Percentiles rank a stretch among this genome's conserved stretches.
phyloP scores from a whole-genome alignment of 2,113 vertebrate genomes.

The Podiceps cristatus region DNA sequence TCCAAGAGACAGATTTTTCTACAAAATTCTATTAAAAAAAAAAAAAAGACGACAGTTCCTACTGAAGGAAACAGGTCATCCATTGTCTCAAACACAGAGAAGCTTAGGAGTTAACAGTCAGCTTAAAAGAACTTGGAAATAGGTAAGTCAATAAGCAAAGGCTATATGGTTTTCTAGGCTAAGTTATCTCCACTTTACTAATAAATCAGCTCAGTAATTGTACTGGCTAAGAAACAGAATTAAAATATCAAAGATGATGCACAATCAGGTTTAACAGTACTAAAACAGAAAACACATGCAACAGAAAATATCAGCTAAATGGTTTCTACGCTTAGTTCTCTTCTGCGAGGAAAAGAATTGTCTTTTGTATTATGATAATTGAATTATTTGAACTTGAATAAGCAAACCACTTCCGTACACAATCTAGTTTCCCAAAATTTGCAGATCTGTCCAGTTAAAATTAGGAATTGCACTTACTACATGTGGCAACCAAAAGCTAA shows the following conservation, averaged over 20 bases:
- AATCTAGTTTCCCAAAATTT: background rate
- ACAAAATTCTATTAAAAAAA: background rate
- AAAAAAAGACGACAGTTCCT: background rate
- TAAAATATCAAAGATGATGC: constrained; percentile 5
- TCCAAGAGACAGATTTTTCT: background rate
- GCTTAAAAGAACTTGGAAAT: background rate
- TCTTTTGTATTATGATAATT: background rate
- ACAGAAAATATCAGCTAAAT: background rate
- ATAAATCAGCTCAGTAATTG: background rate
- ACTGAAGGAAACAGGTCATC: background rate
- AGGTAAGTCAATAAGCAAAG: background rate
- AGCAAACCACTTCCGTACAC: background rate
- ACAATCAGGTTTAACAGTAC: background rate
- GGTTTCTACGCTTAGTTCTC: background rate
- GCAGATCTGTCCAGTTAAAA: background rate
- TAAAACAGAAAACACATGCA: background rate
- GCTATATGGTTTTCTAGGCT: background rate
- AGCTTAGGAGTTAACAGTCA: background rate
- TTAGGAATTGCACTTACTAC: background rate
- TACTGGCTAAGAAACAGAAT: constrained; percentile 7
- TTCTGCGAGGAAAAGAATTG: background rate
- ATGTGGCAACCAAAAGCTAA: background rate
- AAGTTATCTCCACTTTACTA: background rate
- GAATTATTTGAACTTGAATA: background rate
- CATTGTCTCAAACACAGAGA: background rate